A percentile compares a stretch with the other conserved stretches of the same genome.
Conservation (phyloP, 1,140 invertebrate genomes). For the Ptiloglossa arizonensis region DNA sequence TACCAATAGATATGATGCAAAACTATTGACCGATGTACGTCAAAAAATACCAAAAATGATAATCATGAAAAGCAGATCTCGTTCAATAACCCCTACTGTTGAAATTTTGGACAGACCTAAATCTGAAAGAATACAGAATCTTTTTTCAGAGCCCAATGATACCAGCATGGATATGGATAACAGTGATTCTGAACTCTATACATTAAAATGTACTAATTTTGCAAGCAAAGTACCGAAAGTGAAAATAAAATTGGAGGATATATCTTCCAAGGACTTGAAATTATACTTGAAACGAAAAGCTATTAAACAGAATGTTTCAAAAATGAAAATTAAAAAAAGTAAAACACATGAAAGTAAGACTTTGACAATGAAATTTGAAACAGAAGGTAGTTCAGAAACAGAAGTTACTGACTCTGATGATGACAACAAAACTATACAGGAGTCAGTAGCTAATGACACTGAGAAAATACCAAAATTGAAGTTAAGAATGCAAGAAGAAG, state of each 20-base stretch:
- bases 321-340: conserved; percentile 74
- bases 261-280: conserved; percentile 59
- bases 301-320: conserved; percentile 70
- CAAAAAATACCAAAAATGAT: conserved; percentile 81
- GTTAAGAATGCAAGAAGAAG: conserved; percentile 65
- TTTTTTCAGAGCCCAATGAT: background rate
- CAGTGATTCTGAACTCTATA: conserved; percentile 40
- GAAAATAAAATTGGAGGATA: conserved; percentile 78
- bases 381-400: conserved; percentile 8
- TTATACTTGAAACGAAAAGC: conserved; percentile 54
- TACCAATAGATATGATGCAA: conserved; percentile 4
- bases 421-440: background rate
- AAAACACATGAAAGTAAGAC: conserved; percentile 34
- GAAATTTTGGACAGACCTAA: conserved; percentile 55
- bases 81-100: conserved; percentile 75
- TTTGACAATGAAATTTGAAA: background rate
- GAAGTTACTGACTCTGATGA: conserved; percentile 3
- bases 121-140: background rate
- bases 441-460: background rate
- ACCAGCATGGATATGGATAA: conserved; percentile 17
- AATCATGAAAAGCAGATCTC: conserved; percentile 76
- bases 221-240: conserved; percentile 77
- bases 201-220: conserved; percentile 41
- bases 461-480: conserved; percentile 72
- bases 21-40: conserved; percentile 27